A percentile compares a stretch with the other conserved stretches of the same genome.
Conservation (phyloP, 92 coral and sea anemone genomes). For the Palythoa caribaeorum region DNA sequence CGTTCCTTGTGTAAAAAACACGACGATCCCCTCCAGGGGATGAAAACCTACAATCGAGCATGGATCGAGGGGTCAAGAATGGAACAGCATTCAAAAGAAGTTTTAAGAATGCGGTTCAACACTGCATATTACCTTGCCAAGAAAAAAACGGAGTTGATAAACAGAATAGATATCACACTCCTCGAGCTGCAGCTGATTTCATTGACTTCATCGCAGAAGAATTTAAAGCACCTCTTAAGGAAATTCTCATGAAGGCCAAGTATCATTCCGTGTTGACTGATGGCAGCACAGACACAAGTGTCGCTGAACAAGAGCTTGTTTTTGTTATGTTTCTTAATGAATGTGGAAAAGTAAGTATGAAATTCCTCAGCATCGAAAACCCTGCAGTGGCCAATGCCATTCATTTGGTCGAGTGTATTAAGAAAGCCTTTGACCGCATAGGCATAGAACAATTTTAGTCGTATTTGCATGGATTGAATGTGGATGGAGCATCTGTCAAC, state of each 20-base stretch:
- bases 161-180: not conserved
- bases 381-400: not conserved
- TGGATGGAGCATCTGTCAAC: constrained; percentile 49
- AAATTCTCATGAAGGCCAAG: not conserved
- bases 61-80: not conserved
- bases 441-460: constrained; percentile 11
- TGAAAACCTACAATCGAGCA: too few species aligned
- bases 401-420: not conserved
- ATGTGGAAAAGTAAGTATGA: not conserved
- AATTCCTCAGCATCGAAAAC: not conserved
- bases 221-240: not conserved
- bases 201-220: not conserved
- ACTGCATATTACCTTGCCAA: not conserved
- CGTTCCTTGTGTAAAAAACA: too few species aligned
- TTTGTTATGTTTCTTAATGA: constrained; percentile 14
- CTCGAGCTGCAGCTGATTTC: constrained; percentile 1
- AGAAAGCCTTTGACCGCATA: not conserved
- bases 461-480: constrained; percentile 21
- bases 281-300: constrained; percentile 36
- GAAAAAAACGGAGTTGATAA: not conserved
- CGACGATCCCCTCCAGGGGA: too few species aligned
- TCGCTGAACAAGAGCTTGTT: constrained; percentile 41
- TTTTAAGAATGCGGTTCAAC: not conserved
- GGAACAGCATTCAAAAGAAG: not conserved
- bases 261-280: constrained; percentile 3